Base-by-base conservation (phyloP, 2,113 vertebrate species). In the Equus przewalskii region DNA sequence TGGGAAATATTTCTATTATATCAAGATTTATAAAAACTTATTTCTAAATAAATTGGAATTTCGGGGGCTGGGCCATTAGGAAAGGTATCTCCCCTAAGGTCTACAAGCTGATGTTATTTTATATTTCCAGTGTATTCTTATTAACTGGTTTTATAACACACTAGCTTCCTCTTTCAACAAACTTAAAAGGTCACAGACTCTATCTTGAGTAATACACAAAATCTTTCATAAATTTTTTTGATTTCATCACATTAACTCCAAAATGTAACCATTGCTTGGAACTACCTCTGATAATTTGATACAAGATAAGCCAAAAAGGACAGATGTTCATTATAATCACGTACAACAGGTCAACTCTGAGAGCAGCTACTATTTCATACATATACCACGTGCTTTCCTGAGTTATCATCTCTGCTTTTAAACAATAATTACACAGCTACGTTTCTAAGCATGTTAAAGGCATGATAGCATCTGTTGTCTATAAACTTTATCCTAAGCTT, bases 161-260 rank as follows among this genome's bases (percentile, higher is more conserved):
- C 30, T 80, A 62, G 33, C 73, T 98, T 98, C 91, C 22, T 92
- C 94, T 98, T 98, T 94, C 82, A 95, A 75, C 41, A 28, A 86
- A 95, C 60, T 88, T 72, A 93, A 89, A 97, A 97, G 33, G 84
- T 91, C 58, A 78, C 12, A 76, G 79, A 91, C 82, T 81, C 83
- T 89, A 72, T 89, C 58, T 94, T 95, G 75, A 96, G 67, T 64
- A 81, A 85, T 36, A 60, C n/a, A 96, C 58, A 56, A 83, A 95
- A 75, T 96, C 65, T 76, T 62, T 64, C 89, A 44, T 6, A 64
- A 69, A 79, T 5, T 36, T 91, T 97, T 92, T 89, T 86, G 2
- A 36, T 95, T 86, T 95, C 30, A 83, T 97, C 76, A 76, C 70
- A 88, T 72, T 91, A 96, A 75, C 51, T 98, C 60, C 91, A 84